A percentile compares a stretch with the other conserved stretches of the same genome.
Evolutionary conservation across 2,113 vertebrate genomes (phyloP).

Genomic region (Oxygymnocypris stewartii): DNA sequence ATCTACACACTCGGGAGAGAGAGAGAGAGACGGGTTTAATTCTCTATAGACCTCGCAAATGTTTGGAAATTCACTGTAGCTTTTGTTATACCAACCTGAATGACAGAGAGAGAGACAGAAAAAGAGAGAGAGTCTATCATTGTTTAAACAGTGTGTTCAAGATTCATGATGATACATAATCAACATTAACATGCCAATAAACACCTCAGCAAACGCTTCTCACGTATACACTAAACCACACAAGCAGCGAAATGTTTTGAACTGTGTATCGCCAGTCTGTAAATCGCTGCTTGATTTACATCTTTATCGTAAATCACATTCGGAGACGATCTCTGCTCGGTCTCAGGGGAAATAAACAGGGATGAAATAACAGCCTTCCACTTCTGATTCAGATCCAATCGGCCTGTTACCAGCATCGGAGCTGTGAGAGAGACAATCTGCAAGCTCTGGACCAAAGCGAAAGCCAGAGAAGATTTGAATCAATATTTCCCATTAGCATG

Average conservation of each 20-base stretch:
- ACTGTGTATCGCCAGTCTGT: not conserved
- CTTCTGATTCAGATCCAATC: slow-evolving; percentile 63
- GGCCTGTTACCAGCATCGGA: slow-evolving; percentile 51
- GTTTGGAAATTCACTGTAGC: not conserved
- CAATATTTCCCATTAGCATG: slow-evolving; percentile 75
- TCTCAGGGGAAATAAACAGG: slow-evolving; percentile 67
- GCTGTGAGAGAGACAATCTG: slow-evolving; percentile 54
- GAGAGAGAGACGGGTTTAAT: slow-evolving; percentile 8
- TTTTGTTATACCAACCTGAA: not conserved
- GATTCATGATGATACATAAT: slow-evolving; percentile 29
- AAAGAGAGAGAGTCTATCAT: not conserved
- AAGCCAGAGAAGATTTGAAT: slow-evolving; percentile 66
- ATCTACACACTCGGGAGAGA: not conserved
- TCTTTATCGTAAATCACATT: slow-evolving; percentile 39
- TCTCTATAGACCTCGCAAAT: not conserved
- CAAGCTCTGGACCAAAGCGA: slow-evolving; percentile 48
- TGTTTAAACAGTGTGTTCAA: slow-evolving; percentile 14
- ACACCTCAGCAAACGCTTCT: not conserved
- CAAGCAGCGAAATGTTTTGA: not conserved
- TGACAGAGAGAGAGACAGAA: not conserved
- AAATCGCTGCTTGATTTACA: slow-evolving; percentile 45
- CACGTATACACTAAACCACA: not conserved
- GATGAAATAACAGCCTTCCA: slow-evolving; percentile 70
- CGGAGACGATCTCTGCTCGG: slow-evolving; percentile 39
- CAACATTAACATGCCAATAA: slow-evolving; percentile 33